Evolutionary conservation across 2,797 vertebrate genomes (phyloP), one percentile per base, ranked within the genome.

Genomic region (Sebastes trivittatus): DNA sequence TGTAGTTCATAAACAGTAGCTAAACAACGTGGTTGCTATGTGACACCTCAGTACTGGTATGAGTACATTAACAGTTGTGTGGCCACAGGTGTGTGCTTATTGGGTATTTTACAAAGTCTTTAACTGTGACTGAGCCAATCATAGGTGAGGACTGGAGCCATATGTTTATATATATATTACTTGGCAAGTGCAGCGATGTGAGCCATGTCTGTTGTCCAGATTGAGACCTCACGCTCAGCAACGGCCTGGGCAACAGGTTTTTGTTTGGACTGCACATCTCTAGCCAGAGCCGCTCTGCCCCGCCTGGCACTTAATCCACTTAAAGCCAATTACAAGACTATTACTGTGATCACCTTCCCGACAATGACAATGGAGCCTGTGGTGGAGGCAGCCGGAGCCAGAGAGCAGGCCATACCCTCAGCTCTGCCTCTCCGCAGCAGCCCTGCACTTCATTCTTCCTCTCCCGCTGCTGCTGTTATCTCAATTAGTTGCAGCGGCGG

Each of bases 281-380:
- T 60, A 72, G 86, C 87, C 88, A 83, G 82, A 72, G 78, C 85
- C 49, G 67, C 80, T 76, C 70, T 80, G 82, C 69, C 34, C 70
- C 84, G 84, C 82, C 84, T 78, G 66, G 20, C 70, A 72, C 81
- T 70, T 95, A 94, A 95, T 95, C 95, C 93, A 91, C 93, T 95
- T 90, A 93, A 93, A 94, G 87, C 93, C 92, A 95, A 95, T 96
- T 96, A 96, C 95, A 94, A 92, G 80, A 87, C 92, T 89, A 91
- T 94, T 93, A 94, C 87, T 88, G 89, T 85, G 89, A 90, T 94
- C 91, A 52, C 90, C 94, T 84, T 93, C 77, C 94, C 61, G 85
- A 92, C 92, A 89, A 95, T 94, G 90, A 94, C 93, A 93, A 89
- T 92, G 81, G 80, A 83, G 81, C 70, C 75, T 22, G 72, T 54